phyloP scores from a whole-genome alignment of 2,888 invertebrate species.

The Oscheius sp. region DNA sequence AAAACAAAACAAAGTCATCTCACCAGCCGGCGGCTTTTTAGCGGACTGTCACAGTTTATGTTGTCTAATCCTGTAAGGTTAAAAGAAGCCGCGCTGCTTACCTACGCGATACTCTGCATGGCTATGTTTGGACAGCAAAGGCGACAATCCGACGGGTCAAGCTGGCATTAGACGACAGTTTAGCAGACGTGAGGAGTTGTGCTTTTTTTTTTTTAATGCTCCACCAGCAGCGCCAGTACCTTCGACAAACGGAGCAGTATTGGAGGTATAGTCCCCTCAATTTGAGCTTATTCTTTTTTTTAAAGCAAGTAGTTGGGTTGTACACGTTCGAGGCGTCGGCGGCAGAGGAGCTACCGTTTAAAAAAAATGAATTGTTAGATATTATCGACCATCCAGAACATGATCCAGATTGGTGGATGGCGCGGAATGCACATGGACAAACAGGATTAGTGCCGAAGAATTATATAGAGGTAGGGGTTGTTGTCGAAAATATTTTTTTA shows the following conservation, averaged over 20 bases:
- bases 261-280: background rate
- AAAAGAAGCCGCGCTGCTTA: slow-evolving; percentile 23
- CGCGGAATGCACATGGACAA: slow-evolving; percentile 89
- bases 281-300: background rate
- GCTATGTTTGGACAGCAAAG: slow-evolving; percentile 12
- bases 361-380: slow-evolving; percentile 82
- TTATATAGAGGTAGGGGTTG: slow-evolving; percentile 74
- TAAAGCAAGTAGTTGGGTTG: slow-evolving; percentile 58
- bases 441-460: slow-evolving; percentile 89
- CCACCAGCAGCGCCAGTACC: slow-evolving; percentile 23
- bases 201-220: slow-evolving; percentile 10
- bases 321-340: slow-evolving; percentile 78
- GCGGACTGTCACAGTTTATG: slow-evolving; percentile 17
- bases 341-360: slow-evolving; percentile 72
- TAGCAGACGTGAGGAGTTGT: slow-evolving; percentile 20
- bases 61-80: background rate
- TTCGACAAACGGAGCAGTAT: background rate
- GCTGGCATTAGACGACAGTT: slow-evolving; percentile 10
- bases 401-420: slow-evolving; percentile 99
- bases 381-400: slow-evolving; percentile 93
- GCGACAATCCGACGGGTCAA: slow-evolving; percentile 22
- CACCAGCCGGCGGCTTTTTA: slow-evolving; percentile 14
- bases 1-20: background rate
- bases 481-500: background rate
- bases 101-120: slow-evolving; percentile 12